Evolutionary conservation across 1,140 invertebrate genomes (phyloP).

Genomic region (Lordiphosa clarofinis): DNA sequence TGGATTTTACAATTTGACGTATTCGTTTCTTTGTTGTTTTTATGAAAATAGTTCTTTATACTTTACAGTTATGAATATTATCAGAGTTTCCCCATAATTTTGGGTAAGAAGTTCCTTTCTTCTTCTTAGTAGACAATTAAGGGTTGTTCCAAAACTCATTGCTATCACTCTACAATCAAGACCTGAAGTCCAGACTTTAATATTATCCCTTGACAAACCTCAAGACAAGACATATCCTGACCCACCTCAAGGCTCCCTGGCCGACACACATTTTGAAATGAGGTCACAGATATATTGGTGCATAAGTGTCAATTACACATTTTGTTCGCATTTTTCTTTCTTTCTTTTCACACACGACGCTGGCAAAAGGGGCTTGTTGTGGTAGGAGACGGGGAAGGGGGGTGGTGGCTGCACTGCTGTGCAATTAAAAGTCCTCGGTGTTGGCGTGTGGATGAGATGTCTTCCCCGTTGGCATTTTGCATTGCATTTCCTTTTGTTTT

Average conservation of each 20-base stretch:
- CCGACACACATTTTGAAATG: constrained; percentile 71
- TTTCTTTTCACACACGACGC: constrained; percentile 17
- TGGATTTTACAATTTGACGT: no score
- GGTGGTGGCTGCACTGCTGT: constrained; percentile 14
- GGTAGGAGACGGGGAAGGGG: background rate
- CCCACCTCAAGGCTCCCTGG: constrained; percentile 61
- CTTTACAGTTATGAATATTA: no score
- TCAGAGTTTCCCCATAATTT: no score
- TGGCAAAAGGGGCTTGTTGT: background rate
- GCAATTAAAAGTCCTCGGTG: constrained; percentile 21
- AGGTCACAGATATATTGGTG: constrained; percentile 72
- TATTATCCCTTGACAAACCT: background rate
- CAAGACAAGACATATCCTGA: constrained; percentile 58
- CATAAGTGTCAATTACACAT: constrained; percentile 72
- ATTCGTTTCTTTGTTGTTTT: no score
- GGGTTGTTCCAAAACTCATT: no score
- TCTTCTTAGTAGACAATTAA: no score
- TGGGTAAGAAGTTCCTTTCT: no score
- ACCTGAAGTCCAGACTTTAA: no score
- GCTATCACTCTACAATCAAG: no score
- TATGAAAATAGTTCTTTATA: no score
- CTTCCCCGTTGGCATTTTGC: constrained; percentile 10
- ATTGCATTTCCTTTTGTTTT: constrained; percentile 35
- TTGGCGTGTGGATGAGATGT: constrained; percentile 10
- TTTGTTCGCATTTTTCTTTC: constrained; percentile 15